A percentile compares a stretch with the other conserved stretches of the same genome.
Conservation (phyloP, 2,888 invertebrate species). For the Dolichopus griseipennis region DNA sequence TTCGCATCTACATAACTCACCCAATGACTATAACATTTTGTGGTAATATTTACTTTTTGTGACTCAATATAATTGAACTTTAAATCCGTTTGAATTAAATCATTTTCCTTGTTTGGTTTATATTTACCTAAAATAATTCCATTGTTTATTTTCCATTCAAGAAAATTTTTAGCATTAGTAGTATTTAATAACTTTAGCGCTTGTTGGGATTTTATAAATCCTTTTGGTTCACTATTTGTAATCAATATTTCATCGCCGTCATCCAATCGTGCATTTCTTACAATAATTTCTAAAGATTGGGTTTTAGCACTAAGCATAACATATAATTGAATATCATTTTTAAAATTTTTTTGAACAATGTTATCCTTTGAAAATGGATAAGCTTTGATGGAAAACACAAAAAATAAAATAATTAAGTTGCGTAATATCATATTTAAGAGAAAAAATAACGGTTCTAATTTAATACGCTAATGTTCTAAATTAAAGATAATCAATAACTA, state of each 20-base stretch:
- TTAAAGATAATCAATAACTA: too few relatives aligned
- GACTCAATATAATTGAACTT: conserved; percentile 35
- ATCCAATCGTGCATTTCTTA: conserved; percentile 34
- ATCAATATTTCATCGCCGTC: conserved; percentile 34
- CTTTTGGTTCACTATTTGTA: conserved; percentile 33
- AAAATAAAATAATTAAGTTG: too few relatives aligned
- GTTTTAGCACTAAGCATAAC: conserved; percentile 40
- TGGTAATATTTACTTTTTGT: conserved; percentile 31
- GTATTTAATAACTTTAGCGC: not conserved
- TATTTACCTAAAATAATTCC: conserved; percentile 24
- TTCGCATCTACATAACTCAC: conserved; percentile 35
- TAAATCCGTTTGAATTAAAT: conserved; percentile 18
- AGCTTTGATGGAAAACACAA: too few relatives aligned
- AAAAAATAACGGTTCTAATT: too few relatives aligned
- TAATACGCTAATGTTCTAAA: too few relatives aligned
- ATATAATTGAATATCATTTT: conserved; percentile 27
- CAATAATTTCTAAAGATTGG: conserved; percentile 37
- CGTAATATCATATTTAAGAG: too few relatives aligned
- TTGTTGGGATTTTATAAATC: conserved; percentile 24
- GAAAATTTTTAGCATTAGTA: not conserved
- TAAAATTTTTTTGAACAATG: not conserved
- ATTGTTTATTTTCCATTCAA: conserved; percentile 33
- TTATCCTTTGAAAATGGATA: too few relatives aligned
- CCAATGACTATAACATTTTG: conserved; percentile 41
- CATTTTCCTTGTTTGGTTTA: not conserved